These are phyloP conservation scores for Artibeus lituratus DNA, from an alignment of 2,797 vertebrate species.

Conservation along the genomic window DNA sequence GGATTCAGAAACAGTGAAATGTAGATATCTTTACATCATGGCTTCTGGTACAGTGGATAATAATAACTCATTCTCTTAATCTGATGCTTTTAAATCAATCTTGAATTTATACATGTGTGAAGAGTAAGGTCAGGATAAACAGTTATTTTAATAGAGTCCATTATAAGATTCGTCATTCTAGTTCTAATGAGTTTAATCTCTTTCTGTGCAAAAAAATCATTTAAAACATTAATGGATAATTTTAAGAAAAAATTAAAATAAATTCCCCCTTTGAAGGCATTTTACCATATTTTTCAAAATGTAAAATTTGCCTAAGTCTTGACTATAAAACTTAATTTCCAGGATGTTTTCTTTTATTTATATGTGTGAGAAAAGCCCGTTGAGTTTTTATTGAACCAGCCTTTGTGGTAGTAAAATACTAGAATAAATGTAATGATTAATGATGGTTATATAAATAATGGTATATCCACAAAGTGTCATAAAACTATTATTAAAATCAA, in stretches of 20 bases:
- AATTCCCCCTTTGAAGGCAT: not conserved
- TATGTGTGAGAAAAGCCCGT: not conserved
- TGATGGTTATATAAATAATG: not conserved
- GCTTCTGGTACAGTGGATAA: not conserved
- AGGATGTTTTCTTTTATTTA: not conserved
- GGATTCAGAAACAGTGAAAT: not conserved
- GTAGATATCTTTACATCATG: not conserved
- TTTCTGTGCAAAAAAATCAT: not conserved
- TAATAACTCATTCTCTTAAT: not conserved
- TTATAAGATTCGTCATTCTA: not conserved
- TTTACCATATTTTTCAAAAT: not conserved
- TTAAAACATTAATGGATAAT: not conserved
- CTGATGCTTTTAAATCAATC: not conserved
- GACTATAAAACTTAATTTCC: not conserved
- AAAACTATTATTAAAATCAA: not conserved
- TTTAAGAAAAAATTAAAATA: not conserved
- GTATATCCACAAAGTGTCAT: not conserved
- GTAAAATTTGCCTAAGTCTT: not conserved
- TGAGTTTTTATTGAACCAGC: not conserved
- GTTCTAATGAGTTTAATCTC: not conserved
- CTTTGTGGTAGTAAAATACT: not conserved
- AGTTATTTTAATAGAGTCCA: not conserved
- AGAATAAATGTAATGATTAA: not conserved
- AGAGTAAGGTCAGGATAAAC: not conserved
- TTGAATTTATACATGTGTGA: not conserved